These are phyloP conservation scores for Rattus norvegicus DNA, from an alignment of 2,113 vertebrate species.

Conservation along the genomic window DNA sequence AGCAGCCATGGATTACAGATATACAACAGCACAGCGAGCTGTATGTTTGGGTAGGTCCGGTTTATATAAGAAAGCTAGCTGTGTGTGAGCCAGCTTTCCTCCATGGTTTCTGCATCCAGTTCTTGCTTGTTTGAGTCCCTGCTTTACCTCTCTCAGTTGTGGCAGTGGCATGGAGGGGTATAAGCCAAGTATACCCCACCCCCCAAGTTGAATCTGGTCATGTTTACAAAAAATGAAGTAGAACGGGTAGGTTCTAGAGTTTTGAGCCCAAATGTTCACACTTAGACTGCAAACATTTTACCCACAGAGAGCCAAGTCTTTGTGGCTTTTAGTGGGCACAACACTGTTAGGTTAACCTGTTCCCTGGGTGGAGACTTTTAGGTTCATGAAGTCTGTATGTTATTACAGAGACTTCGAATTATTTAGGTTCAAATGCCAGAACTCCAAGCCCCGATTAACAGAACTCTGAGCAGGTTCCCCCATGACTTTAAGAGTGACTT, in stretches of 20 bases:
- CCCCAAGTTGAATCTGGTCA: neutral
- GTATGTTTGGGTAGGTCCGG: no score
- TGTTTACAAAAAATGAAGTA: neutral
- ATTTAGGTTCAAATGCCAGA: neutral
- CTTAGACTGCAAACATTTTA: neutral
- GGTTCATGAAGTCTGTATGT: neutral
- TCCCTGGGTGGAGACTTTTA: neutral
- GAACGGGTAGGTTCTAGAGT: neutral
- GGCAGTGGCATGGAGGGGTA: neutral
- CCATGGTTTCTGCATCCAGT: neutral
- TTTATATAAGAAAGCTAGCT: neutral
- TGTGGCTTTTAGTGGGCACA: neutral
- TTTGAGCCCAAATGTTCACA: neutral
- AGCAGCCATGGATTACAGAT: no score
- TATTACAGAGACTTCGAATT: constrained; percentile 12
- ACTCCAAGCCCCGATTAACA: neutral
- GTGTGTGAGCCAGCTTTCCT: neutral
- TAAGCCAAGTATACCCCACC: neutral
- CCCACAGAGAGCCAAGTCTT: neutral
- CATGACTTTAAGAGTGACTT: neutral
- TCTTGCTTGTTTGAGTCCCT: neutral
- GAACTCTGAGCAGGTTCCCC: neutral
- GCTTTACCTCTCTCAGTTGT: neutral
- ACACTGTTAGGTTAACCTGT: neutral
- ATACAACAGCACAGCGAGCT: neutral